Conservation (phyloP, 2,888 invertebrate species). For the Nezara viridula region DNA sequence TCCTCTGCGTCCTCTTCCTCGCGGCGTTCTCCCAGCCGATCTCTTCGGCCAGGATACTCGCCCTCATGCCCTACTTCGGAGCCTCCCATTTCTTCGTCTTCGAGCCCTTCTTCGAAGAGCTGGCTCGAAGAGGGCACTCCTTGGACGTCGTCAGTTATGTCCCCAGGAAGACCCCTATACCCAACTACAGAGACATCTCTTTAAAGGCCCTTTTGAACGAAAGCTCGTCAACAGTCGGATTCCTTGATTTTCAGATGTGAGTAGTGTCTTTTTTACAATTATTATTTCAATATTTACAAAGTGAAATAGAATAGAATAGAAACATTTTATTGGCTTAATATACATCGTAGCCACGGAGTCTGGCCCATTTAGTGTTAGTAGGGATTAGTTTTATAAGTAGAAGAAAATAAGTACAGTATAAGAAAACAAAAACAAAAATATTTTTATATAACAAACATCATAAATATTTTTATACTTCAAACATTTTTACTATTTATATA, state of each 20-base stretch:
- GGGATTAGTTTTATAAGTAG: too few species aligned
- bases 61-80: slow-evolving; percentile 29
- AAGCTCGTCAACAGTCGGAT: neutral
- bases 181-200: slow-evolving; percentile 53
- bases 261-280: neutral
- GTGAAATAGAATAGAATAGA: too few species aligned
- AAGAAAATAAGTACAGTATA: too few species aligned
- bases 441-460: too few species aligned
- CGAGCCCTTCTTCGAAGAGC: slow-evolving; percentile 51
- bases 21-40: neutral
- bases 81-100: slow-evolving; percentile 55
- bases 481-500: too few species aligned
- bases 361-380: too few species aligned
- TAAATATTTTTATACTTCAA: too few species aligned
- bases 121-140: slow-evolving; percentile 60
- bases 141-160: slow-evolving; percentile 59
- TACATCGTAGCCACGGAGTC: too few species aligned
- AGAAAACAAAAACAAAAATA: too few species aligned
- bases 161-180: slow-evolving; percentile 45
- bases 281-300: too few species aligned
- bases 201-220: neutral
- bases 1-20: neutral
- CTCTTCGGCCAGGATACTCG: slow-evolving; percentile 48
- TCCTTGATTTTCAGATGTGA: neutral
- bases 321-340: too few species aligned